These are phyloP conservation scores for Eucidaris tribuloides DNA, from an alignment of 35 echinoderm and acorn worm species.

Conservation along the genomic window DNA sequence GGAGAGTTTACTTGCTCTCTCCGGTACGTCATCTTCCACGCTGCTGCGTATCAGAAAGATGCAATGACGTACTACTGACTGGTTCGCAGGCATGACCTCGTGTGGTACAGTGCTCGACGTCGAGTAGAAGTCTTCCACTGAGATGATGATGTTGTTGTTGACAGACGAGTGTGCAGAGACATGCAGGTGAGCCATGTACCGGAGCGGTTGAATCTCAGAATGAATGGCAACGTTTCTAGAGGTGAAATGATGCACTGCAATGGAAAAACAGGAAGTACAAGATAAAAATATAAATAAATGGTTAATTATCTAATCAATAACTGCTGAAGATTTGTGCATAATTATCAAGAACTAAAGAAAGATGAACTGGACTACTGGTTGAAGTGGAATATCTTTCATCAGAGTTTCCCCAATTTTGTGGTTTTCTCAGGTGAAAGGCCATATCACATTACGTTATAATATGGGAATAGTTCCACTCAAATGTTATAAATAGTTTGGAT, in stretches of 20 bases:
- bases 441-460: no score
- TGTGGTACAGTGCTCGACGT: neutral
- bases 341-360: neutral
- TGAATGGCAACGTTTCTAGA: slow-evolving; percentile 31
- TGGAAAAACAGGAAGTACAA: neutral
- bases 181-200: neutral
- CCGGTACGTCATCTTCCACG: slow-evolving; percentile 66
- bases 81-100: neutral
- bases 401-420: no score
- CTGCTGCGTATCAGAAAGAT: slow-evolving; percentile 39
- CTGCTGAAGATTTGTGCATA: neutral
- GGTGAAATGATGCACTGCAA: slow-evolving; percentile 50
- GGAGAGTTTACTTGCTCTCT: slow-evolving; percentile 24
- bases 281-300: neutral
- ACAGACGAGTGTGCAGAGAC: no score
- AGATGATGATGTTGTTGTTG: neutral
- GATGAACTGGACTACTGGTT: no score
- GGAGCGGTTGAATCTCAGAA: neutral
- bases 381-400: no score
- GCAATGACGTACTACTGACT: neutral
- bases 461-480: no score
- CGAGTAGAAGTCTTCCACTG: neutral
- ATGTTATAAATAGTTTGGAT: no score
- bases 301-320: neutral
- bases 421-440: no score